Evolutionary conservation across 1,140 invertebrate species (phyloP), one percentile per base, ranked within the genome.

Genomic region (Tetramorium alpestre): DNA sequence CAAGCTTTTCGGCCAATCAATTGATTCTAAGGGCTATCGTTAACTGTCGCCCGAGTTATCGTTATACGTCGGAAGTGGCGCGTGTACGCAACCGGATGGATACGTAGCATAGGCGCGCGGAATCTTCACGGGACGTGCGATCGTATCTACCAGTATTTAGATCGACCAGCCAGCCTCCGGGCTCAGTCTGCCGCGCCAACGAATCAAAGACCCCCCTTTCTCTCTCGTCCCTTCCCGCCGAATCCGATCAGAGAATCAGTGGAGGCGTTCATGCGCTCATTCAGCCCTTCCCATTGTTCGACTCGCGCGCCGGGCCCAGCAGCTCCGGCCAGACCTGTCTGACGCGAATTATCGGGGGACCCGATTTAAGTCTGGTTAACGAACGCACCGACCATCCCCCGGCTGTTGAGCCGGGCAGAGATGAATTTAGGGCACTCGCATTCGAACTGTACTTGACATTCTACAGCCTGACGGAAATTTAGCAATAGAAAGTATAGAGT

Each of bases 121-220:
- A 38, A 87, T 90, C 85, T 70, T 33, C 16, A 22, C 49, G 88
- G 62, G 47, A 49, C 58, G 70, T 86, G 80, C 84, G 86, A 90
- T 90, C 86, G 88, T 90, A 90, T 90, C 85, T 87, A 73, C 86
- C 65, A 41, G 88, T 90, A 90, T 89, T 90, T 90, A 90, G 88
- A 90, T 90, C 86, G 47, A 49, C 8, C 70, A 64, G 86, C 89
- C 89, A 90, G 89, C 85, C 85, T 87, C 89, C 88, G 84, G 89
- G 87, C 80, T 85, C 80, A 70, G 80, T 89, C 86, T 85, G 88
- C 75, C 86, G 88, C 62, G 85, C 89, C 77, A 69, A 54, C 49
- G 62, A 82, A 85, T 90, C 88, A 88, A 90, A 84, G 60, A 90
- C 85, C 89, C 87, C 69, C 78, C 33, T 82, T 80, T 85, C 78